Percentiles rank a stretch among this genome's conserved stretches.
Evolutionary conservation across 2,113 vertebrate species (phyloP).

Genomic region (Formicarius rufipectus): DNA sequence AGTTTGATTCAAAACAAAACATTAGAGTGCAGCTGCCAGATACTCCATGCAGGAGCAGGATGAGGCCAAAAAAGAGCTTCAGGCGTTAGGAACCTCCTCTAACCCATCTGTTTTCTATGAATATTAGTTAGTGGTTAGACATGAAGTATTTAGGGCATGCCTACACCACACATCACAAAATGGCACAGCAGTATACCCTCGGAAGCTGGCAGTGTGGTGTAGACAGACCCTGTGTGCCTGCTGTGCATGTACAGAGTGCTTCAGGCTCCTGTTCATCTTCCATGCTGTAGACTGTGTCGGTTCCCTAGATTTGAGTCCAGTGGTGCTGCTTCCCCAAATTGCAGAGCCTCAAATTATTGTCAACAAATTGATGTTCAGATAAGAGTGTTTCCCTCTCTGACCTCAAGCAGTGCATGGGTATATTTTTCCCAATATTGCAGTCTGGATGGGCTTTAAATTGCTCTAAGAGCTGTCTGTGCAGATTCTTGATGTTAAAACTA

Average conservation of each 20-base stretch:
- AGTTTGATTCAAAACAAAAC: background rate
- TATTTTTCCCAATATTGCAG: background rate
- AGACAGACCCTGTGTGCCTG: background rate
- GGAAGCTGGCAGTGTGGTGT: accelerated
- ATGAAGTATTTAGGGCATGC: background rate
- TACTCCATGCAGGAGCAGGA: background rate
- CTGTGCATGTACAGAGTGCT: accelerated
- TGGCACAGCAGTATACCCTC: background rate
- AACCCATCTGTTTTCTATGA: slow-evolving; percentile 7
- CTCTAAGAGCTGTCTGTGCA: background rate
- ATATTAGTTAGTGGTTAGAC: slow-evolving; percentile 2
- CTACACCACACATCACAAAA: background rate
- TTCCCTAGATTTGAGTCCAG: background rate
- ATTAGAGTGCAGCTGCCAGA: background rate
- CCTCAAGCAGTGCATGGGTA: background rate
- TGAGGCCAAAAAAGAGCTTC: background rate
- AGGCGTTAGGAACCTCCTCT: slow-evolving; percentile 14
- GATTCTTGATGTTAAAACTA: background rate
- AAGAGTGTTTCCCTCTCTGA: background rate
- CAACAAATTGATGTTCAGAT: background rate
- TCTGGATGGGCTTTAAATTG: background rate
- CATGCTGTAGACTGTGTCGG: accelerated
- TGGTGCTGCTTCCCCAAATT: background rate
- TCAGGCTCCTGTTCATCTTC: background rate
- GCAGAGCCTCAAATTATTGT: background rate